Evolutionary conservation across 2,113 vertebrate genomes (phyloP).

Genomic region (Ranitomeya imitator): DNA sequence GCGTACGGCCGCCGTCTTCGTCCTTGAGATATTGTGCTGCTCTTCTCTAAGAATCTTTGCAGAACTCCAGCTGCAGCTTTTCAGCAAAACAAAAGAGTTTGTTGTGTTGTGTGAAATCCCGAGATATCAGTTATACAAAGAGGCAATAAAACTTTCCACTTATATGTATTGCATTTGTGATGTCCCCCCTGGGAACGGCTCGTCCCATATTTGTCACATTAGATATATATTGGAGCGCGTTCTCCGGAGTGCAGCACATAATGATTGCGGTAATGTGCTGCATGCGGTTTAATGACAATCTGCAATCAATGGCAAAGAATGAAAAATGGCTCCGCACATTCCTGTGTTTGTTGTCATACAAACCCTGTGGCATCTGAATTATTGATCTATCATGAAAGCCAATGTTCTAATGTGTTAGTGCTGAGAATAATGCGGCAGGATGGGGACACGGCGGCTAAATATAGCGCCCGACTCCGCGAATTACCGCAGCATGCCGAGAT

Average conservation of each 20-base stretch:
- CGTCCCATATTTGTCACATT: slow-evolving; percentile 50
- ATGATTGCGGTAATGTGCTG: slow-evolving; percentile 13
- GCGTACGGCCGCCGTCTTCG: not conserved
- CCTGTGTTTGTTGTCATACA: slow-evolving; percentile 31
- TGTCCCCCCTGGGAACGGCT: slow-evolving; percentile 23
- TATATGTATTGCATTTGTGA: slow-evolving; percentile 10
- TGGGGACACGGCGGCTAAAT: not conserved
- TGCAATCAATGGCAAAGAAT: slow-evolving; percentile 32
- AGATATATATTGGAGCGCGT: slow-evolving; percentile 36
- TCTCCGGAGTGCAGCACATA: not conserved
- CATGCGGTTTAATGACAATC: slow-evolving; percentile 37
- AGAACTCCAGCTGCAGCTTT: not conserved
- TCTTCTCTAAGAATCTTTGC: not conserved
- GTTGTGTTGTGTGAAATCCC: not conserved
- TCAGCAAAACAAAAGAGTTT: slow-evolving; percentile 4
- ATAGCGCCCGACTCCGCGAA: not conserved
- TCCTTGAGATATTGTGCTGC: not conserved
- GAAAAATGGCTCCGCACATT: not conserved
- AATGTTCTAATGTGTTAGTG: slow-evolving; percentile 7
- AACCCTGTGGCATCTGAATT: slow-evolving; percentile 19
- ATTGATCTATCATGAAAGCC: slow-evolving; percentile 38
- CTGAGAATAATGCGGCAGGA: not conserved
- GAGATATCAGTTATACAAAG: slow-evolving; percentile 17
- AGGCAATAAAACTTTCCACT: slow-evolving; percentile 19
- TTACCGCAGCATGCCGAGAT: too few species aligned